A percentile compares a stretch with the other conserved stretches of the same genome.
Evolutionary conservation across 2,113 vertebrate genomes (phyloP).

Genomic region (Cynoglossus semilaevis): DNA sequence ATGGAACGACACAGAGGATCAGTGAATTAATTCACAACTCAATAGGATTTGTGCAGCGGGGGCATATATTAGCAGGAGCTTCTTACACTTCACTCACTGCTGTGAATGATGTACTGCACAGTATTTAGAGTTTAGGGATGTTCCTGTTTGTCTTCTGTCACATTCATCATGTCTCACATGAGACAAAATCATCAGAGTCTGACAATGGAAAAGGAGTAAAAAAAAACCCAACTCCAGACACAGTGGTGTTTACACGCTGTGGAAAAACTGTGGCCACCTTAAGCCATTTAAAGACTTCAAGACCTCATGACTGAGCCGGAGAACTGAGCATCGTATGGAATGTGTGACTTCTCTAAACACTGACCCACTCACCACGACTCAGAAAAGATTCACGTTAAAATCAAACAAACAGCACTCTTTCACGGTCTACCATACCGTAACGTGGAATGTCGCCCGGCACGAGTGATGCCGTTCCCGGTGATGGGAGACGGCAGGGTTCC

Average conservation of each 20-base stretch:
- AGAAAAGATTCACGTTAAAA: neutral
- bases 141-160: constrained; percentile 18
- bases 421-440: constrained; percentile 78
- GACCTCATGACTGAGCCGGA: constrained; percentile 62
- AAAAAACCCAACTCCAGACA: constrained; percentile 20
- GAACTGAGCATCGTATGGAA: constrained; percentile 56
- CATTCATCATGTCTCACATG: constrained; percentile 2
- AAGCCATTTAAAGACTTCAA: constrained; percentile 69
- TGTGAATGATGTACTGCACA: constrained; percentile 20
- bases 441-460: constrained; percentile 85
- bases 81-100: too few relatives aligned
- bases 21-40: constrained; percentile 44
- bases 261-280: constrained; percentile 36
- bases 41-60: constrained; percentile 43
- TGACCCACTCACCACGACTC: neutral
- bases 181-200: constrained; percentile 3
- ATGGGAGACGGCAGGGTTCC: constrained; percentile 82
- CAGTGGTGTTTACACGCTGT: constrained; percentile 22
- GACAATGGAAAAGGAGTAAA: constrained; percentile 4
- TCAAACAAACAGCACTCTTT: neutral
- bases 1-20: constrained; percentile 42
- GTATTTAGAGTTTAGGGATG: constrained; percentile 9
- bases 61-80: constrained; percentile 28
- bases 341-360: constrained; percentile 54
- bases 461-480: constrained; percentile 82